Evolutionary conservation across 2,888 invertebrate genomes (phyloP).

Genomic region (Resseliella maxima): DNA sequence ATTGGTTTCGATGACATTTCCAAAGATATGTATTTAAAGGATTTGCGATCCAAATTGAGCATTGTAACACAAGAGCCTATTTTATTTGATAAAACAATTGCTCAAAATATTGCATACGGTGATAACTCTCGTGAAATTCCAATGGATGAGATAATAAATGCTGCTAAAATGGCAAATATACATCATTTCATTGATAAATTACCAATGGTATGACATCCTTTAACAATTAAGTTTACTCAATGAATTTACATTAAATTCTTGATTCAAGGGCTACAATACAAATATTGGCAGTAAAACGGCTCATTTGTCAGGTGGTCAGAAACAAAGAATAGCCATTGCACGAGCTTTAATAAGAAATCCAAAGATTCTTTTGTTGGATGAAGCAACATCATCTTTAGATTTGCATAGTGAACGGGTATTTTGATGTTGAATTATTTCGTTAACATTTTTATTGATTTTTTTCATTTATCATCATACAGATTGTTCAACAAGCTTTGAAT

Average conservation of each 20-base stretch:
- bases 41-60: constrained; percentile 79
- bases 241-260: constrained; percentile 38
- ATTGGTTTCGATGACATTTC: constrained; percentile 72
- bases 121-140: constrained; percentile 77
- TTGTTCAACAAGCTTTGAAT: constrained; percentile 89
- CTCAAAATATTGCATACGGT: constrained; percentile 89
- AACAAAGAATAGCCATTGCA: constrained; percentile 87
- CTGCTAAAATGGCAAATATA: constrained; percentile 82
- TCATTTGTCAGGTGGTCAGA: constrained; percentile 86
- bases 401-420: constrained; percentile 80
- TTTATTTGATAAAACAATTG: constrained; percentile 83
- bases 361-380: constrained; percentile 77
- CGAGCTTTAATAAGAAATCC: constrained; percentile 81
- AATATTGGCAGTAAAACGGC: constrained; percentile 81
- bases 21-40: constrained; percentile 73
- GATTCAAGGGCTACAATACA: constrained; percentile 77
- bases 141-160: constrained; percentile 79
- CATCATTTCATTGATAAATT: constrained; percentile 80
- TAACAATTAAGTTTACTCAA: not conserved
- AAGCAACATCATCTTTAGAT: constrained; percentile 84
- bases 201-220: constrained; percentile 66
- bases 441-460: not conserved
- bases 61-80: constrained; percentile 89
- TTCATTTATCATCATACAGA: constrained; percentile 58
- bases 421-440: not conserved